Percentiles rank a stretch among this genome's conserved stretches.
Conservation (phyloP, 2,113 vertebrate genomes). For the Pseudopodoces humilis region DNA sequence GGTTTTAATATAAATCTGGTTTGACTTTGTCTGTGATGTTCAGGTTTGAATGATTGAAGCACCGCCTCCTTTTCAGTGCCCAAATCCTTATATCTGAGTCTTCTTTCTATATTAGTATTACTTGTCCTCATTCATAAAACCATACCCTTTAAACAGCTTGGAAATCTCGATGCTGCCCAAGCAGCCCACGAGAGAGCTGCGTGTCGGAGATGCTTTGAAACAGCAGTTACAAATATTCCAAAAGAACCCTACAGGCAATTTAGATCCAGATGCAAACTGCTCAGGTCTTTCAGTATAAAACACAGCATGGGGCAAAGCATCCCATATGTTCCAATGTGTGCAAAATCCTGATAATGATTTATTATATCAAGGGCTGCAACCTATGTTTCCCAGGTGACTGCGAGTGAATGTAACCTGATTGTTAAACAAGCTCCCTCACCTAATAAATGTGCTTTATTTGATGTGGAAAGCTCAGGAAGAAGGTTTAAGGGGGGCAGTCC, state of each 20-base stretch:
- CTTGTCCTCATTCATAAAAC: background rate
- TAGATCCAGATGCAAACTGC: slow-evolving; percentile 17
- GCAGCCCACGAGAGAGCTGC: background rate
- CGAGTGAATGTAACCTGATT: background rate
- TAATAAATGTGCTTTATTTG: slow-evolving; percentile 45
- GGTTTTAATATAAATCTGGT: background rate
- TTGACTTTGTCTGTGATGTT: background rate
- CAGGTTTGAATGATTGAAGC: background rate
- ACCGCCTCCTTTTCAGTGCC: background rate
- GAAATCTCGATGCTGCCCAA: background rate
- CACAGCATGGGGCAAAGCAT: background rate
- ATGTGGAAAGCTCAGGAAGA: background rate
- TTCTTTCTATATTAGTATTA: background rate
- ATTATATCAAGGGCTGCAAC: slow-evolving; percentile 5
- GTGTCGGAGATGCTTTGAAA: background rate
- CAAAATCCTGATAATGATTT: slow-evolving; percentile 35
- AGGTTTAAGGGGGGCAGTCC: background rate
- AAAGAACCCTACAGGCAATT: background rate
- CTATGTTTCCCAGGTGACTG: slow-evolving; percentile 26
- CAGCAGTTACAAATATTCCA: background rate
- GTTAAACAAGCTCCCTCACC: slow-evolving; percentile 51
- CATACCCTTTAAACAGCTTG: background rate
- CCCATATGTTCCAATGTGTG: slow-evolving; percentile 19
- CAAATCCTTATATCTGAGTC: background rate
- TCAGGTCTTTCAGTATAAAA: background rate